Evolutionary conservation across 2,797 vertebrate genomes (phyloP).

Genomic region (Anas capensis): DNA sequence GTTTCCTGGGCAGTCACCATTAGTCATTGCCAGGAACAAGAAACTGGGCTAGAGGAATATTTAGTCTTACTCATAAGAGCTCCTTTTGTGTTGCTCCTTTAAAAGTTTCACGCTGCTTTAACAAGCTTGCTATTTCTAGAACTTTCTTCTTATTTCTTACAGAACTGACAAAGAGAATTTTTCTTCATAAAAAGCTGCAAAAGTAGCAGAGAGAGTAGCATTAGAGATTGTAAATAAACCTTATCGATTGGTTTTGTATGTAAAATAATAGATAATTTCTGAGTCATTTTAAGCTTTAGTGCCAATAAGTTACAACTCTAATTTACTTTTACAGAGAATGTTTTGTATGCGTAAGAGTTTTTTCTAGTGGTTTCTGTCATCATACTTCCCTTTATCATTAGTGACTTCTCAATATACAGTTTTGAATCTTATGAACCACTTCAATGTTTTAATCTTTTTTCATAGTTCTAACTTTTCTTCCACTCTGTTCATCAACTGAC

Average conservation of each 20-base stretch:
- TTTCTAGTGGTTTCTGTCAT: slow-evolving; percentile 41
- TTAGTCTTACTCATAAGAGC: neutral
- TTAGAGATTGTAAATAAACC: neutral
- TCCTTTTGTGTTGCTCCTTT: neutral
- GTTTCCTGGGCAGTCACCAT: neutral
- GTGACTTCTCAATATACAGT: neutral
- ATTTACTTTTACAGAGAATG: slow-evolving; percentile 15
- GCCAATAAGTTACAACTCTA: neutral
- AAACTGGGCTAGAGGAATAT: slow-evolving; percentile 15
- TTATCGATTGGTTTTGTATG: neutral
- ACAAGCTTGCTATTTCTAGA: neutral
- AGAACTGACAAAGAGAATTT: neutral
- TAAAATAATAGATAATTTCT: neutral
- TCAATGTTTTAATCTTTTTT: slow-evolving; percentile 1
- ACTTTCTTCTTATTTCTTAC: neutral
- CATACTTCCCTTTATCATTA: neutral
- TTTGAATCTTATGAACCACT: neutral
- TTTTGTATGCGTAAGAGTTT: slow-evolving; percentile 15
- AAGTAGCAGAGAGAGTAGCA: neutral
- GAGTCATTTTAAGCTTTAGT: neutral
- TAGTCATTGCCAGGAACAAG: slow-evolving; percentile 23
- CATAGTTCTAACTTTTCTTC: slow-evolving; percentile 23
- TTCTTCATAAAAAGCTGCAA: neutral
- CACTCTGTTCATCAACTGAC: slow-evolving; percentile 31
- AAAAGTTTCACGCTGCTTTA: neutral